phyloP scores from a whole-genome alignment of 53 echinoderm and acorn worm species.

The Crossaster papposus region DNA sequence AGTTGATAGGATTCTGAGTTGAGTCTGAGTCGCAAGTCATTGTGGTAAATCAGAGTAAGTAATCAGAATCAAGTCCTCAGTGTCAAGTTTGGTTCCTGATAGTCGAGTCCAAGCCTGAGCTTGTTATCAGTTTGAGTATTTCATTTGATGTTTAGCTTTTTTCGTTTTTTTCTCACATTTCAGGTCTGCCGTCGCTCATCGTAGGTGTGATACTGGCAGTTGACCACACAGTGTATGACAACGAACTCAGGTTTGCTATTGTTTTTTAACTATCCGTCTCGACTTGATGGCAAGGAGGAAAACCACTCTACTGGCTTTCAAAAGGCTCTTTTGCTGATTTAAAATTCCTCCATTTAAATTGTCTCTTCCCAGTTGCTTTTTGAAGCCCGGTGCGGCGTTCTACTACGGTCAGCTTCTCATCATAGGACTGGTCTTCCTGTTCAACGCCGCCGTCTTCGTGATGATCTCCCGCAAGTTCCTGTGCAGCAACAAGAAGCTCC shows the following conservation, averaged over 20 bases:
- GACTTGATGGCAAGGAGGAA: neutral
- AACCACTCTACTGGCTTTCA: neutral
- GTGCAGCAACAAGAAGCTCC: constrained; percentile 32
- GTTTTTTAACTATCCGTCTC: no score
- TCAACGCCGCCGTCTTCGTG: constrained; percentile 61
- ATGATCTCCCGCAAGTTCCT: constrained; percentile 58
- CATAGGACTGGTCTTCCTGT: constrained; percentile 57
- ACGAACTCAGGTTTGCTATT: neutral
- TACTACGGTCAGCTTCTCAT: constrained; percentile 60
- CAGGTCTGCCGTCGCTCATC: constrained; percentile 1
- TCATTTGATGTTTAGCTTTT: neutral
- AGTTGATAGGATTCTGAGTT: no score
- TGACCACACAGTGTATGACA: constrained; percentile 20
- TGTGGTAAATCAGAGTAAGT: no score
- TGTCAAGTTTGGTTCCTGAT: no score
- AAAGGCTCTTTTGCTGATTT: neutral
- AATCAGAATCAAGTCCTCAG: no score
- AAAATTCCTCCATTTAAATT: neutral
- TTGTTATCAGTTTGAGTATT: no score
- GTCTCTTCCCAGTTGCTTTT: constrained; percentile 63
- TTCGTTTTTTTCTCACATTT: neutral
- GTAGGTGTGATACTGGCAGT: constrained; percentile 6
- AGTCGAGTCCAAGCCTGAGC: no score
- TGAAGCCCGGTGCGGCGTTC: constrained; percentile 55
- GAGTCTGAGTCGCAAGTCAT: no score